Evolutionary conservation across 2,113 vertebrate species (phyloP).

Genomic region (Clarias macrocephalus): DNA sequence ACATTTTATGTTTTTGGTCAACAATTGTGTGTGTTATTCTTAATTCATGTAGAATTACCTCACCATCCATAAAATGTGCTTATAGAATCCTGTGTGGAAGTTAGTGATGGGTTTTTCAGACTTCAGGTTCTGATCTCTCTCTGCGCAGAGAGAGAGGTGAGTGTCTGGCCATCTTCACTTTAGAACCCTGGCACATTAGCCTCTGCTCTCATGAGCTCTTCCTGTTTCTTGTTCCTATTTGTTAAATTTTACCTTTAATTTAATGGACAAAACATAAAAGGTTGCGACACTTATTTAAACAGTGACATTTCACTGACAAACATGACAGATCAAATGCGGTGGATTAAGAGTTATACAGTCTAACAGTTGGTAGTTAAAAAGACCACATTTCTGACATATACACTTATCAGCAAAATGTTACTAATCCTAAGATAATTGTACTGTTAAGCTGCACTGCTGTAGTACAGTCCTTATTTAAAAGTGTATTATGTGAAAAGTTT

Average conservation of each 20-base stretch:
- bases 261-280: background rate
- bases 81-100: too few relatives aligned
- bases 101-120: background rate
- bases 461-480: conserved; percentile 15
- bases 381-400: background rate
- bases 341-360: background rate
- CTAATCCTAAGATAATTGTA: conserved; percentile 34
- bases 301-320: background rate
- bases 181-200: background rate
- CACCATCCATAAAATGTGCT: background rate
- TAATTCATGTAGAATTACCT: background rate
- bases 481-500: conserved; percentile 19
- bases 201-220: conserved; percentile 12
- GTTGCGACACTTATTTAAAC: background rate
- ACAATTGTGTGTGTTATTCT: background rate
- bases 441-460: conserved; percentile 20
- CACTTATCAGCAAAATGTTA: background rate
- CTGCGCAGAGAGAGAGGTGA: background rate
- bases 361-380: background rate
- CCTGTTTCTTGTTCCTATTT: background rate
- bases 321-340: background rate
- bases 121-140: background rate
- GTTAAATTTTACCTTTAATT: background rate
- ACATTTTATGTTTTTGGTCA: background rate
- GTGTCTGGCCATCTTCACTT: background rate